Evolutionary conservation across 2,888 invertebrate species (phyloP).

Genomic region (Drosophila subquinaria): DNA sequence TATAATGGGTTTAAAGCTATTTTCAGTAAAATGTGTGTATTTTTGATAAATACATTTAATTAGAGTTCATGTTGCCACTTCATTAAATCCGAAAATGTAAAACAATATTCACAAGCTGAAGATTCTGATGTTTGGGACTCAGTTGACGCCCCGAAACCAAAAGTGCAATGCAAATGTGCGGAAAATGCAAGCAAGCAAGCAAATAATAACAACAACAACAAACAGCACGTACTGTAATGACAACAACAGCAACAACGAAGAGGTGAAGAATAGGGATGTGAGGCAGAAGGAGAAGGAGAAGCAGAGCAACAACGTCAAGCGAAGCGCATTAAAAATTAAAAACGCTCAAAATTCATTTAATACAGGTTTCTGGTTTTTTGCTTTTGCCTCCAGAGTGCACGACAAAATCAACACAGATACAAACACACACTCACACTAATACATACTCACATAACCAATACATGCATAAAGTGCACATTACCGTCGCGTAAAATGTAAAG

Average conservation of each 20-base stretch:
- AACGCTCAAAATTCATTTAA: slow-evolving; percentile 68
- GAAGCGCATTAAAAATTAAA: slow-evolving; percentile 62
- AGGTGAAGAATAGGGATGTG: background rate
- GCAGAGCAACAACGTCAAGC: slow-evolving; percentile 12
- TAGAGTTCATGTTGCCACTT: slow-evolving; percentile 21
- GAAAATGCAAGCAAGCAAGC: slow-evolving; percentile 52
- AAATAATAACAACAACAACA: slow-evolving; percentile 26
- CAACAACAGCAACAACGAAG: slow-evolving; percentile 15
- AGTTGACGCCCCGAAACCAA: slow-evolving; percentile 41
- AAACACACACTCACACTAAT: slow-evolving; percentile 4
- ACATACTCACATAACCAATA: slow-evolving; percentile 30
- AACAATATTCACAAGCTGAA: slow-evolving; percentile 8
- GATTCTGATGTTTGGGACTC: slow-evolving; percentile 8
- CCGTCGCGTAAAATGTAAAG: slow-evolving; percentile 65
- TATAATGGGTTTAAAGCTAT: background rate
- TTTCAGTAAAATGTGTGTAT: no score
- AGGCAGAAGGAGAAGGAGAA: background rate
- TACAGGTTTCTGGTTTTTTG: slow-evolving; percentile 51
- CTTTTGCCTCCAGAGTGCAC: slow-evolving; percentile 51
- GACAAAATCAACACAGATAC: slow-evolving; percentile 58
- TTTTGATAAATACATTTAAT: slow-evolving; percentile 17
- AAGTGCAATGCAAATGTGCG: slow-evolving; percentile 60
- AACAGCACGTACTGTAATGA: slow-evolving; percentile 13
- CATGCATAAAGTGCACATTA: slow-evolving; percentile 59
- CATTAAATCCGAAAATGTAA: slow-evolving; percentile 27